Conservation (phyloP, 2,797 vertebrate genomes). For the Sphaeramia orbicularis region DNA sequence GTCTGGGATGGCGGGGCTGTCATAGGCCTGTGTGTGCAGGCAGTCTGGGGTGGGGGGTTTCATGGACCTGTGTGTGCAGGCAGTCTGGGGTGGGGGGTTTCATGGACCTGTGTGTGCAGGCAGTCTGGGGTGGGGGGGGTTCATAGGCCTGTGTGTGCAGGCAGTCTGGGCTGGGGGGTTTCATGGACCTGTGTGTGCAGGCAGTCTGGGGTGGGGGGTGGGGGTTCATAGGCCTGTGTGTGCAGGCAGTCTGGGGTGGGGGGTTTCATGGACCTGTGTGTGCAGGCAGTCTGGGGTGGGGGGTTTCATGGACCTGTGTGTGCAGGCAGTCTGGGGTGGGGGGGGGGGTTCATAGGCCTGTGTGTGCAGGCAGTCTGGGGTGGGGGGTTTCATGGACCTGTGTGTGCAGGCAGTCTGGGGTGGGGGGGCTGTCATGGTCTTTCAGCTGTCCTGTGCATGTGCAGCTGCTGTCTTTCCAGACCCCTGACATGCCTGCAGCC, state of each 20-base stretch:
- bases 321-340: not conserved
- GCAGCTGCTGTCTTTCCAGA: conserved; percentile 16
- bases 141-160: no score
- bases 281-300: conserved; percentile 14
- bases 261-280: conserved; percentile 28
- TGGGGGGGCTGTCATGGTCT: conserved; percentile 27
- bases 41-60: no score
- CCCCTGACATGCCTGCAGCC: not conserved
- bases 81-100: not conserved
- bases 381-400: no score
- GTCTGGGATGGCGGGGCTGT: not conserved
- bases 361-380: not conserved
- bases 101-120: conserved; percentile 12
- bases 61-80: no score
- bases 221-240: no score
- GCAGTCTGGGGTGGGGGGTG: no score
- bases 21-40: conserved; percentile 12
- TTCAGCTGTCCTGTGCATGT: no score
- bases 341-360: conserved; percentile 33
- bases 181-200: conserved; percentile 23
- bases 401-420: not conserved
- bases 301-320: no score
- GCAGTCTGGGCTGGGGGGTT: not conserved
- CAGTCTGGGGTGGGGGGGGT: no score
- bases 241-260: not conserved